Percentiles rank a stretch among this genome's conserved stretches.
These are phyloP conservation scores for Epinephelus cyanopodus DNA, from an alignment of 2,113 vertebrate genomes.

Conservation along the genomic window DNA sequence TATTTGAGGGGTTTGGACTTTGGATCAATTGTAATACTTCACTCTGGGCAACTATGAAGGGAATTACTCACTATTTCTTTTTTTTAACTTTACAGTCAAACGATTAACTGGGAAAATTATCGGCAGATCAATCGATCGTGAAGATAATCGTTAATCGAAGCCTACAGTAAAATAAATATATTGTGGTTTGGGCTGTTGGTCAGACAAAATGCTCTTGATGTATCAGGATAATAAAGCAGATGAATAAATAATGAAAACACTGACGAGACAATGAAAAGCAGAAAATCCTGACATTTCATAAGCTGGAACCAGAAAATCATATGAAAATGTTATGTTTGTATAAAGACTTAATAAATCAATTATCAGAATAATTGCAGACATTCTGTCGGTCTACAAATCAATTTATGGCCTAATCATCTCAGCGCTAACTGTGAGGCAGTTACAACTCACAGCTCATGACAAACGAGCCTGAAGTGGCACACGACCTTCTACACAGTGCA, in stretches of 20 bases:
- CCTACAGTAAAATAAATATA: background rate
- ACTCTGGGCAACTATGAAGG: background rate
- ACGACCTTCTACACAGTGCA: background rate
- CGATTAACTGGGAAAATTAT: background rate
- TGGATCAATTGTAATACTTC: background rate
- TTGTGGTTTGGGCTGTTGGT: no score
- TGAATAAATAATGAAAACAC: background rate
- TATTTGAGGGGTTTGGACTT: background rate
- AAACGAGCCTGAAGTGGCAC: background rate
- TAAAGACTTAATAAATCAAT: background rate
- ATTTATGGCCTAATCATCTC: background rate
- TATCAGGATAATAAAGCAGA: background rate
- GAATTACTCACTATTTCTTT: background rate
- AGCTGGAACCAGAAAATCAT: background rate
- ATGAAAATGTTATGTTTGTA: background rate
- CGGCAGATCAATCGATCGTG: background rate
- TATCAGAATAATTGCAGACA: background rate
- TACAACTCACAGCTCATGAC: background rate
- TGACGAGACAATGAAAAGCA: background rate
- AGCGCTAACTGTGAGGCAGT: background rate
- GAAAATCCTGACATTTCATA: background rate
- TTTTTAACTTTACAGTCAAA: background rate
- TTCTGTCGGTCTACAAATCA: background rate
- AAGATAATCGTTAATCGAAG: background rate
- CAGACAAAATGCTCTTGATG: background rate